phyloP scores from a whole-genome alignment of 2,113 vertebrate genomes.

The Daubentonia madagascariensis region DNA sequence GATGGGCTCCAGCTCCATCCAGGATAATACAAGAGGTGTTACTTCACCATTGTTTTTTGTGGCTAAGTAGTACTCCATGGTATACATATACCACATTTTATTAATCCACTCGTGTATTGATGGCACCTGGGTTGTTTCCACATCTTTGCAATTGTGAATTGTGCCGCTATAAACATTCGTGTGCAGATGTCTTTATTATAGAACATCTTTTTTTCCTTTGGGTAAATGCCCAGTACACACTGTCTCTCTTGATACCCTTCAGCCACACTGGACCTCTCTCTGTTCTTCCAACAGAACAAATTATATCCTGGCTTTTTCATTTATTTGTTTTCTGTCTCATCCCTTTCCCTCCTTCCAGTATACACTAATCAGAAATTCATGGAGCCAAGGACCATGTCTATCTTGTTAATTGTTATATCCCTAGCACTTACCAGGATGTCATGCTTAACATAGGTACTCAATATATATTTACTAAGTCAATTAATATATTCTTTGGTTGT shows the following conservation, averaged over 20 bases:
- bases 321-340: not conserved
- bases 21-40: no score
- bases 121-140: no score
- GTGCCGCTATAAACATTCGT: no score
- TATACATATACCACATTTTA: no score
- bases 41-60: no score
- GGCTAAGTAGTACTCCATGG: no score
- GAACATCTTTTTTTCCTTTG: no score
- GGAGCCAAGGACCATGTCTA: not conserved
- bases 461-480: not conserved
- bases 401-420: not conserved
- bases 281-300: not conserved
- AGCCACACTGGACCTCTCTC: not conserved
- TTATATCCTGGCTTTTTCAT: not conserved
- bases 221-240: no score
- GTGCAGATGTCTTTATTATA: no score
- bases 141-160: no score
- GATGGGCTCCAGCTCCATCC: no score
- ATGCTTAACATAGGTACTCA: not conserved
- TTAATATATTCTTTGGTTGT: not conserved
- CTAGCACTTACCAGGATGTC: not conserved
- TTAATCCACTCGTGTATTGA: no score
- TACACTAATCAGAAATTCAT: not conserved
- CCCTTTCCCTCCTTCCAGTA: not conserved
- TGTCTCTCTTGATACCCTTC: not conserved